These are phyloP conservation scores for Paradisaea rubra DNA, from an alignment of 2,113 vertebrate genomes.

Conservation along the genomic window DNA sequence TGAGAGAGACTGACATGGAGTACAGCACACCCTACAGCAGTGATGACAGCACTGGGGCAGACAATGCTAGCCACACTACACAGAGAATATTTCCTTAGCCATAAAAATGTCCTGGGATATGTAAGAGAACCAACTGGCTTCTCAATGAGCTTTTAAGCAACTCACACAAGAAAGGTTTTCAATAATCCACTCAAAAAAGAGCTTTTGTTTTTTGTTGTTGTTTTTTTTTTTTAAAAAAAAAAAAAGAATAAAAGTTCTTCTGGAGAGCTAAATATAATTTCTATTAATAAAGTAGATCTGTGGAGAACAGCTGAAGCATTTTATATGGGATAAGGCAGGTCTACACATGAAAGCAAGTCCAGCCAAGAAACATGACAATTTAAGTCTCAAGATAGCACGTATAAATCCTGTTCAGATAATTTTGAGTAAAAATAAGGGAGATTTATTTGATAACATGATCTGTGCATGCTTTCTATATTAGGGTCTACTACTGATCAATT, in stretches of 20 bases:
- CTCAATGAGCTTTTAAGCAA: background rate
- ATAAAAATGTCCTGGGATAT: background rate
- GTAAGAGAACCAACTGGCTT: background rate
- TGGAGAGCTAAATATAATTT: background rate
- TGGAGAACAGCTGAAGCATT: background rate
- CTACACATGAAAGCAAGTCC: background rate
- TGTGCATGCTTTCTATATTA: background rate
- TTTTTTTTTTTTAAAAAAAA: no score
- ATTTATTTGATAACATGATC: background rate
- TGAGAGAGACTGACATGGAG: background rate
- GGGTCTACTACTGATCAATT: background rate
- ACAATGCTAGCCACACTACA: background rate
- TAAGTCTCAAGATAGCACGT: background rate
- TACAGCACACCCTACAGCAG: background rate
- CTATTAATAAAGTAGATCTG: background rate
- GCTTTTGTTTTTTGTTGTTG: background rate
- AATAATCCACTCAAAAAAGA: background rate
- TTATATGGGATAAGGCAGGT: background rate
- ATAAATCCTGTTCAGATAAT: background rate
- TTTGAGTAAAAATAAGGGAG: background rate
- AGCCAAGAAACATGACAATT: background rate
- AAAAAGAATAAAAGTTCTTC: background rate
- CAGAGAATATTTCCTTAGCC: background rate
- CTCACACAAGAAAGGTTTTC: background rate
- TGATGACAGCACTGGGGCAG: background rate